Evolutionary conservation across 2,888 invertebrate species (phyloP).

Genomic region (Tethea ocularis): DNA sequence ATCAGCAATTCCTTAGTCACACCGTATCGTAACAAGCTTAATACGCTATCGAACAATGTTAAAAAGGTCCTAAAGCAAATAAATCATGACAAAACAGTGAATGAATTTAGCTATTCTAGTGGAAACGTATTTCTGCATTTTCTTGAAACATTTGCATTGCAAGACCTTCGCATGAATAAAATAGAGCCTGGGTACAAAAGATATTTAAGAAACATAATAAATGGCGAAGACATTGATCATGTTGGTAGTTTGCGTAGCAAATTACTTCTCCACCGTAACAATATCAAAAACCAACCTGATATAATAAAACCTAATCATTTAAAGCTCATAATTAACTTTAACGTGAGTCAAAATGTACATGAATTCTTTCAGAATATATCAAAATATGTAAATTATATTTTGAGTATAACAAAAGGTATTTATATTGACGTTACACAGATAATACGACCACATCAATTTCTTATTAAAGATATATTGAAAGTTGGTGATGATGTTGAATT

Average conservation of each 20-base stretch:
- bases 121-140: not conserved
- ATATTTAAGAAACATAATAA: slow-evolving; percentile 2
- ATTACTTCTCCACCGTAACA: not conserved
- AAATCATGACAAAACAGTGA: not conserved
- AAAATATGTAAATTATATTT: not conserved
- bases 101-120: not conserved
- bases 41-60: not conserved
- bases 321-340: not conserved
- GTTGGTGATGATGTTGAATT: not conserved
- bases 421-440: not conserved
- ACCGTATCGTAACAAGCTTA: not conserved
- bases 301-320: not conserved
- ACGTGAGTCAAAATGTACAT: not conserved
- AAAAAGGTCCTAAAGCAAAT: not conserved
- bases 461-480: not conserved
- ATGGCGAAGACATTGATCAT: not conserved
- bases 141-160: slow-evolving; percentile 1
- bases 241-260: not conserved
- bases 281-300: not conserved
- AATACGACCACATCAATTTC: not conserved
- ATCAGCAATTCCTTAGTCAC: too few relatives aligned
- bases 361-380: not conserved
- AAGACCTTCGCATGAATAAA: not conserved
- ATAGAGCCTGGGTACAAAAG: not conserved
- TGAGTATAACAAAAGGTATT: not conserved